Evolutionary conservation across 2,797 vertebrate genomes (phyloP), one percentile per base, ranked within the genome.

Genomic region (Channallabes apus): DNA sequence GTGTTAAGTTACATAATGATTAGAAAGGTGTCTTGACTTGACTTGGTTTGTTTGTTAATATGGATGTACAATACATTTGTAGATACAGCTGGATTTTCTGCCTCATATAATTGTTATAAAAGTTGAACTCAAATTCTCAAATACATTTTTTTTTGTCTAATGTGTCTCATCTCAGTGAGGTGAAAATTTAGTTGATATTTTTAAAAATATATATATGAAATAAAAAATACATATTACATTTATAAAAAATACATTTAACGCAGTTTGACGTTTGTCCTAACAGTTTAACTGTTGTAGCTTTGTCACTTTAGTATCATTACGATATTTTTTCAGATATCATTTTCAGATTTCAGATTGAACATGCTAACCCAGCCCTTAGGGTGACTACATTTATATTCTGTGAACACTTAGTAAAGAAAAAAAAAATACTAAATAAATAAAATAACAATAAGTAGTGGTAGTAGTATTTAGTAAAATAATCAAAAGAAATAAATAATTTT

Each of bases 11-110:
- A 80, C 62, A 80, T 54, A 41, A 65, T 65, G 17, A 65, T 80
- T 80, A 51, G 41, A 51, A 51, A 51, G 18, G 22, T 54, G 41
- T 80, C 79, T 61, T 80, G 61, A 17, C 61, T 80, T 80, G 35
- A 46, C 24, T 64, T 85, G 65, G 65, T 59, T 35, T 80, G 85
- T 78, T 83, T 83, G 54, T 68, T 67, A 80, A 67, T 67, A 54
- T 80, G n/a, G 41, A 67, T 67, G 62, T 67, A 67, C 79, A 67
- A 51, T 80, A 67, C 62, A 67, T 67, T 67, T 67, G 79, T 80
- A 51, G 61, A 80, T 80, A 80, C 24, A 6, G n/a, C 32, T 61
- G 76, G 58, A 78, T 79, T 79, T 62, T 65, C 17, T 80, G 78
- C 62, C 27, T 80, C 62, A 20, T 54, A 51, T 54, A 54, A 15